Evolutionary conservation across 1,140 invertebrate genomes (phyloP), one percentile per base, ranked within the genome.

Genomic region (Pachyrhynchus sulphureomaculatus): DNA sequence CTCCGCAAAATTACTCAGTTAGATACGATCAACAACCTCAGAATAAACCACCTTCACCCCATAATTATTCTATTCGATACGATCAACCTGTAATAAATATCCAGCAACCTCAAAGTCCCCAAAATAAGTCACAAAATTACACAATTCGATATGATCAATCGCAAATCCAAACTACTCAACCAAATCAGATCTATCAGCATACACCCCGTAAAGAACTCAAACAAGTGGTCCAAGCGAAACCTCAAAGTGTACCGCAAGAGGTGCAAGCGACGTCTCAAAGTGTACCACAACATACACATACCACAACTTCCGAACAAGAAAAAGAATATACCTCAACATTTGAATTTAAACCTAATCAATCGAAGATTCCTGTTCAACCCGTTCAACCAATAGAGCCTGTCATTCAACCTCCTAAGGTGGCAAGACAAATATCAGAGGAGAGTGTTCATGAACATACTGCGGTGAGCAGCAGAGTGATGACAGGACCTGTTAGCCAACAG

Each of bases 391-490:
- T 62, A 8, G 60, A 65, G 24, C 49, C 63, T 0, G 20, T 55
- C 29, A 17, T 53, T 18, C 61, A 55, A 41, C 54, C 57, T 13
- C 66, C 64, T 13, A 68, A 62, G 37, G 20, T 58, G 1, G 41
- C 66, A 42, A 58, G 60, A 20, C 69, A 71, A 66, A 44, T 66
- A 4, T 69, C 68, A 0, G 53, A 64, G n/a, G 69, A 71, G 17
- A 65, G 63, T 54, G 15, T 69, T 8, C 64, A 69, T 26, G 70
- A 72, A 53, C 62, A 72, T 39, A 79, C 77, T 18, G 83, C 83
- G 3, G 83, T 84, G 55, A 82, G 79, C 44, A 82, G 82, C 52
- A 82, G 81, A 62, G 84, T 88, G 4, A 87, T 88, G 85, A 77
- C 79, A 12, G 85, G 81, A 2, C 85, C 85, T 0, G 78, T 84